Base-by-base conservation (phyloP, 2,113 vertebrate genomes). In the Semicossyphus pulcher region DNA sequence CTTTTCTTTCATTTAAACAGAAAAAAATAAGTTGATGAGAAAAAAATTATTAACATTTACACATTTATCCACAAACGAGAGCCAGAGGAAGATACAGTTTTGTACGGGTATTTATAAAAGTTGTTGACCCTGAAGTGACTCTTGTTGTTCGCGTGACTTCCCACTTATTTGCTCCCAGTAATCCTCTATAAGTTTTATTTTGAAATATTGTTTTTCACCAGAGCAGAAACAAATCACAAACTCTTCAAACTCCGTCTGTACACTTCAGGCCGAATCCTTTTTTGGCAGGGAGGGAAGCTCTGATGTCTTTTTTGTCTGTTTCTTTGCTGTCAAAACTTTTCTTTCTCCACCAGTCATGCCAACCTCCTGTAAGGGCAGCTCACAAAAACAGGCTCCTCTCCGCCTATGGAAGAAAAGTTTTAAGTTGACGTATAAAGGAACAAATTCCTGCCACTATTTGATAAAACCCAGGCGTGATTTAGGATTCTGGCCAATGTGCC, bases 321-420 rank as follows among this genome's bases (percentile, higher is more conserved):
- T 48, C 36, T 79, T 39, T 49, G 45, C 79, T 69, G 72, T 86
- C 66, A 76, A 82, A 86, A 86, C 62, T 72, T 69, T 58, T 4
- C n/a, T 57, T 61, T 63, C 28, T 69, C 49, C 56, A 28, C 20
- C 53, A 74, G 6, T 47, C 60, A 28, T 44, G 48, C 29, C 68
- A 76, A 39, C 79, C 60, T 69, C 34, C 51, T 31, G 5, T 5
- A 12, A 41, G 45, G 57, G 51, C 14, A 36, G 49, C 56, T 72
- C 45, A 7, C 1, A 70, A 78, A 59, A 53, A 59, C 4, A 41
- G 62, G 10, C 54, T 4, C 20, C 23, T 10, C 29, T 49, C 48
- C 44, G 25, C 18, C n/a, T n/a, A 5, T 7, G 11, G 21, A 45
- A 34, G 26, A 26, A 28, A 48, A 45, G n/a, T 59, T 49, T 60